These are phyloP conservation scores for Mesorhabditis spiculigera DNA, from an alignment of 2,888 invertebrate species.

Conservation along the genomic window DNA sequence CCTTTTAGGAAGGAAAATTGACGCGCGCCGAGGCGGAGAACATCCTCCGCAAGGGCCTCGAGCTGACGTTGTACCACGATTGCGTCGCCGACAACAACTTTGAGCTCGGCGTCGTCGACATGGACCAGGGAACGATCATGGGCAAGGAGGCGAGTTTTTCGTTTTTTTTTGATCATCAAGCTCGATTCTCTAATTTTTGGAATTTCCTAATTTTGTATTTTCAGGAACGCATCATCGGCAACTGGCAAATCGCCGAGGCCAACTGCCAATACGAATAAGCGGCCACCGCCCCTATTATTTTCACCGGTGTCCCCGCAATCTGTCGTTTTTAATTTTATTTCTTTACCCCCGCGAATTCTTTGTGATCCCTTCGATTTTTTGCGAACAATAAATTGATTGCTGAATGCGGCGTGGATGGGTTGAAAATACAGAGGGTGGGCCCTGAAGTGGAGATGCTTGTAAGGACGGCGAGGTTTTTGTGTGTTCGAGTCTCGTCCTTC, in stretches of 20 bases:
- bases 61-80: conserved; percentile 54
- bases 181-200: background rate
- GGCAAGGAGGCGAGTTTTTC: conserved; percentile 24
- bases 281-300: too few species aligned
- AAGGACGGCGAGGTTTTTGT: too few species aligned
- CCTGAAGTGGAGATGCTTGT: too few species aligned
- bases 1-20: conserved; percentile 32
- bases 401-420: too few species aligned
- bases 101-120: conserved; percentile 42
- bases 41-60: conserved; percentile 47
- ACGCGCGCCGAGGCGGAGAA: conserved; percentile 43
- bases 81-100: conserved; percentile 51
- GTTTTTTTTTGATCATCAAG: background rate
- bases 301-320: too few species aligned
- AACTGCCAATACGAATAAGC: conserved; percentile 46
- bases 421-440: too few species aligned
- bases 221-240: conserved; percentile 44
- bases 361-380: too few species aligned
- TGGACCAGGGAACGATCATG: conserved; percentile 27
- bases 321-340: too few species aligned
- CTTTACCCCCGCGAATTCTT: too few species aligned
- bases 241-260: conserved; percentile 52
- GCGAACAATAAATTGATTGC: too few species aligned
- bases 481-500: too few species aligned
- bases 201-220: background rate